Evolutionary conservation across 2,797 vertebrate genomes (phyloP).

Genomic region (Loris lydekkerianus): DNA sequence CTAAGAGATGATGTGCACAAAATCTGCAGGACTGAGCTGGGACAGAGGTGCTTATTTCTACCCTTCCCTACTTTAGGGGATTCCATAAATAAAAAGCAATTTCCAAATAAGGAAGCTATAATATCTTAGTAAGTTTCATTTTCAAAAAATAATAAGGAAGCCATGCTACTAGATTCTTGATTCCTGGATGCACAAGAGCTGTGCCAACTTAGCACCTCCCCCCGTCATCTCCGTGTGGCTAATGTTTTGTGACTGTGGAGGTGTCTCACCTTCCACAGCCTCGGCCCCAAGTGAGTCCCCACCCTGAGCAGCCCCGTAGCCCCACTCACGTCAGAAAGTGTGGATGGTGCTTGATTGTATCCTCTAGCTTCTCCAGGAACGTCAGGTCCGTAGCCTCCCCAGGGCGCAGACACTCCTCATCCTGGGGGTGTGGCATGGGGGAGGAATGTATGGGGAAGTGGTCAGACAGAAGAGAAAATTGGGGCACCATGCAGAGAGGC

Average conservation of each 20-base stretch:
- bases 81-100: constrained; percentile 34
- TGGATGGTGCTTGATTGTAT: constrained; percentile 95
- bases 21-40: not conserved
- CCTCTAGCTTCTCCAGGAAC: constrained; percentile 97
- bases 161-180: not conserved
- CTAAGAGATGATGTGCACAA: not conserved
- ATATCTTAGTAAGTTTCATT: constrained; percentile 46
- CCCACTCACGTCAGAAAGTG: constrained; percentile 97
- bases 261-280: not conserved
- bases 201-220: not conserved
- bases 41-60: not conserved
- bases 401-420: constrained; percentile 98
- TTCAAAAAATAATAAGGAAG: constrained; percentile 9
- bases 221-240: not conserved
- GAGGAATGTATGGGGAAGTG: not conserved
- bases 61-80: not conserved
- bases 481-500: not conserved
- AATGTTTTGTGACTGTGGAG: not conserved
- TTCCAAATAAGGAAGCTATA: constrained; percentile 62
- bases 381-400: constrained; percentile 97
- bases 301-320: no score
- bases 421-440: constrained; percentile 87
- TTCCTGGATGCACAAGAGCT: not conserved
- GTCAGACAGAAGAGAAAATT: not conserved
- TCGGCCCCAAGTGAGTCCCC: not conserved